These are phyloP conservation scores for Notarius lentiginosus DNA, from an alignment of 2,113 vertebrate genomes.

Conservation along the genomic window DNA sequence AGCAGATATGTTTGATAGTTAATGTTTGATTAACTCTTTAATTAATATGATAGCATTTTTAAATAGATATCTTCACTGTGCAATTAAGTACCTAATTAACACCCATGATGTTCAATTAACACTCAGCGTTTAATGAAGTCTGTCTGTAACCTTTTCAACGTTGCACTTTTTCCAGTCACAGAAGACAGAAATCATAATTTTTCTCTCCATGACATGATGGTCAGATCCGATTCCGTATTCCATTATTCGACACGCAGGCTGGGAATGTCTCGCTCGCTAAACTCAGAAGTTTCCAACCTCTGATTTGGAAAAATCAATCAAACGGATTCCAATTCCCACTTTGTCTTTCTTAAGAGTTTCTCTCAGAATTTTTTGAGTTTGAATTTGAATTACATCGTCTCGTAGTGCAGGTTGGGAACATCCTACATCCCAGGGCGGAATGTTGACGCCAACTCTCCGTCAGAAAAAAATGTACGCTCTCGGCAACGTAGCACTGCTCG, in stretches of 20 bases:
- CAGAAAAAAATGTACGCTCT: background rate
- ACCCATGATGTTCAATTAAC: background rate
- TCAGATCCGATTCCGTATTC: background rate
- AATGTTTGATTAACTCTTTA: background rate
- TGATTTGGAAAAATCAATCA: background rate
- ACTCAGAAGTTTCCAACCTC: background rate
- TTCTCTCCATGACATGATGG: background rate
- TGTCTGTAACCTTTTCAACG: background rate
- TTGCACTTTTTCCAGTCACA: background rate
- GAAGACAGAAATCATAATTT: background rate
- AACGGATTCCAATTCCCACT: background rate
- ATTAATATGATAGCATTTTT: background rate
- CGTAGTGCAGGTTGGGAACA: background rate
- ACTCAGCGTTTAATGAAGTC: background rate
- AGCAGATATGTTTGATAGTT: too few species aligned
- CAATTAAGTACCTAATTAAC: background rate
- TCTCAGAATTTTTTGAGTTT: background rate
- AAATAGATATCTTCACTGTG: background rate
- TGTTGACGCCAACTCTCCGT: background rate
- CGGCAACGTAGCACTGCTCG: background rate
- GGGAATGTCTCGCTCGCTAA: background rate
- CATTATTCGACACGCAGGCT: background rate
- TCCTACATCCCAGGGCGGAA: background rate
- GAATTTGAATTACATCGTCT: background rate
- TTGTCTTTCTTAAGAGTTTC: background rate